phyloP scores from a whole-genome alignment of 2,113 vertebrate genomes.

The Cephalopholis sonnerati region DNA sequence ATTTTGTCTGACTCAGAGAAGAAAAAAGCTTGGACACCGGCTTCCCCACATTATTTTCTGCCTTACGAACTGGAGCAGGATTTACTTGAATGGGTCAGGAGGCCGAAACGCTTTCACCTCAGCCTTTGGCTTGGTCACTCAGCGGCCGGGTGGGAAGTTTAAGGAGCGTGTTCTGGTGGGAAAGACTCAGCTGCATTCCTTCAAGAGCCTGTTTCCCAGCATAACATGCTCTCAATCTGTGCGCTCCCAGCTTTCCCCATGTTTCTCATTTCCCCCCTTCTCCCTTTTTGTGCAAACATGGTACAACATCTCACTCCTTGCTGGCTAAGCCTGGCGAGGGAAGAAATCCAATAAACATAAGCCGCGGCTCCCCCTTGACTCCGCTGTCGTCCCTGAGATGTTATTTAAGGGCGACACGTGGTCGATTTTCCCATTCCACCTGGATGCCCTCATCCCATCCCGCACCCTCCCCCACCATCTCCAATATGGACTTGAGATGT shows the following conservation, averaged over 20 bases:
- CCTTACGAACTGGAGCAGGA: conserved; percentile 8
- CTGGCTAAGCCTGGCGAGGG: conserved; percentile 3
- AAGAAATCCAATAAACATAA: conserved; percentile 74
- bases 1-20: conserved; percentile 35
- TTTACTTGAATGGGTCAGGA: conserved; percentile 23
- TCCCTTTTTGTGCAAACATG: conserved; percentile 48
- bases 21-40: background rate
- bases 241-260: conserved; percentile 13
- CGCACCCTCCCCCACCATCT: background rate
- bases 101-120: conserved; percentile 33
- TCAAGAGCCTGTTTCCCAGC: background rate
- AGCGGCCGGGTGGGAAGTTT: conserved; percentile 34
- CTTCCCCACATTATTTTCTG: conserved; percentile 37
- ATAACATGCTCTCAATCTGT: background rate
- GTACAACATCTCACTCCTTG: conserved; percentile 14
- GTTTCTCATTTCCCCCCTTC: conserved; percentile 36
- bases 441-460: conserved; percentile 27
- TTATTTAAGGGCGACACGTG: conserved; percentile 67
- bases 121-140: conserved; percentile 23
- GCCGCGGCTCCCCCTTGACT: conserved; percentile 52
- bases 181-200: background rate
- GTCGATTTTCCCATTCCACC: conserved; percentile 72
- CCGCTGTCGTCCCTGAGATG: conserved; percentile 52
- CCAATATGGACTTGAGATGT: conserved; percentile 58
- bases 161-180: background rate